Conservation (phyloP, 2,888 invertebrate genomes). For the Himalopsyche kuldschensis region DNA sequence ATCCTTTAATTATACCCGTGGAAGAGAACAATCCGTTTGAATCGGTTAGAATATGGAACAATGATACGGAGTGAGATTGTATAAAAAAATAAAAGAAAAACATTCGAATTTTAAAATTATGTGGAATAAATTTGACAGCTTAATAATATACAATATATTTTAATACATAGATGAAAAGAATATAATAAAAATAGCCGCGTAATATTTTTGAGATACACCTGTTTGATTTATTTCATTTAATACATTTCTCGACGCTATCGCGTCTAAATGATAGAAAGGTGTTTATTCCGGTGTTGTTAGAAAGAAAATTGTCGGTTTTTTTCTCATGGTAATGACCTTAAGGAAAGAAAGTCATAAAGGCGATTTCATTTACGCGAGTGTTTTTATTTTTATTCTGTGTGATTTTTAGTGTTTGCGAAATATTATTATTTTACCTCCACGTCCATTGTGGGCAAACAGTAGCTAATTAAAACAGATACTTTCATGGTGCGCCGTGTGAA, state of each 20-base stretch:
- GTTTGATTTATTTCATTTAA: neutral
- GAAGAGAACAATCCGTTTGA: neutral
- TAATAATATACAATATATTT: neutral
- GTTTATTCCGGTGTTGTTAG: neutral
- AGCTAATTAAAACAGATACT: neutral
- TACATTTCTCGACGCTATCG: neutral
- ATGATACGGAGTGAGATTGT: conserved; percentile 6
- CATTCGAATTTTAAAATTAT: neutral
- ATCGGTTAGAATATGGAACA: conserved; percentile 14
- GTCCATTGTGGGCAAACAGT: neutral
- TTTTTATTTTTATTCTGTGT: neutral
- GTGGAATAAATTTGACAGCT: neutral
- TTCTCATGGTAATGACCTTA: neutral
- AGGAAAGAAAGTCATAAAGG: neutral
- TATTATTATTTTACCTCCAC: neutral
- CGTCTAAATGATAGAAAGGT: neutral
- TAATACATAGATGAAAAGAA: neutral
- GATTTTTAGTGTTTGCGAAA: neutral
- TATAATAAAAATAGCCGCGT: neutral
- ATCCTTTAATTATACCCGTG: neutral
- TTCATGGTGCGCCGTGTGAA: neutral
- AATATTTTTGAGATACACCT: neutral
- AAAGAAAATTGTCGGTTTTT: neutral
- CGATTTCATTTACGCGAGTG: neutral
- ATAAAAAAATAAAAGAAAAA: neutral